Evolutionary conservation across 2,113 vertebrate species (phyloP), one percentile per base, ranked within the genome.

Genomic region (Lophura nycthemera): DNA sequence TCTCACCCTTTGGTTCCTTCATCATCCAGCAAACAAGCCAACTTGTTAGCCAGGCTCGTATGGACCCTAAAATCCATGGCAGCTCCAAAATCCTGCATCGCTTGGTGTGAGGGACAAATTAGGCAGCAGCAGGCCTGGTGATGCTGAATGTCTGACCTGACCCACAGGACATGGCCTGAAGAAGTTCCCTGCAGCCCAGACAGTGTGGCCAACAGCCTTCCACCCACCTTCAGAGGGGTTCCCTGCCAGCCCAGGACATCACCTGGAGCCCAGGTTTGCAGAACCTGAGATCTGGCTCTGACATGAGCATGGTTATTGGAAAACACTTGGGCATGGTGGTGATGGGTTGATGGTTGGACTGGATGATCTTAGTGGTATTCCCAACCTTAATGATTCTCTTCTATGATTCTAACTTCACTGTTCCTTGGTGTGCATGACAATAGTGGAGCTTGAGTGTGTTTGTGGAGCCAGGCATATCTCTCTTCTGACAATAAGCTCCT

Each of bases 401-500:
- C 27, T 54, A 29, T 54, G 52, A 54, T 30, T 54, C 27, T 54
- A 85, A 27, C 11, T 69, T 61, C 22, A 15, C 18, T 83, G 30
- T 73, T 91, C 40, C n/a, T 76, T 59, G 21, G 15, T 42, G 7
- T 32, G 27, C 0, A 0, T 89, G 72, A 50, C 12, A 18, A 2
- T 32, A 70, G 43, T 25, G 36, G 71, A 70, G 30, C 18, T 73
- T 56, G 32, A 76, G 40, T 47, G 43, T 9, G 8, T 76, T 34
- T 57, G 34, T 64, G 38, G 48, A 56, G 20, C 65, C 82, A 78
- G 61, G 47, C 3, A 11, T 30, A 34, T 43, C 30, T 82, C 27
- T 85, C 25, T 71, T 93, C 32, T 79, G 78, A 87, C 38, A 66
- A 25, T 20, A 82, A 82, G 14, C 25, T 85, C 67, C 57, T 71